Percentiles rank a stretch among this genome's conserved stretches.
These are phyloP conservation scores for Neodiprion virginianus DNA, from an alignment of 1,140 invertebrate species.

Conservation along the genomic window DNA sequence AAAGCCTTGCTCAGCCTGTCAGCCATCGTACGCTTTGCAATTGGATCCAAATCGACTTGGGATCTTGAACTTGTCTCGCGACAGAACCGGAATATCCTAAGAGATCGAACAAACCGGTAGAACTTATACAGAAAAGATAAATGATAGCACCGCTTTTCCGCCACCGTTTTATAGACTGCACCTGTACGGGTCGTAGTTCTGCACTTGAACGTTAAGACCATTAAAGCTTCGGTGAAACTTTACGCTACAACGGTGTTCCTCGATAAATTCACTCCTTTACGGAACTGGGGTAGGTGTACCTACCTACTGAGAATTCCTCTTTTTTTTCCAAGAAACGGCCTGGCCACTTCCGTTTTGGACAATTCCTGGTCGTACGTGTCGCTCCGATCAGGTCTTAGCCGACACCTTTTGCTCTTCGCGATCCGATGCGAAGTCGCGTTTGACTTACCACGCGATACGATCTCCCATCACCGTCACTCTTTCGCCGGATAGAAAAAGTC, in stretches of 20 bases:
- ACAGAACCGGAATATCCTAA: too few species aligned
- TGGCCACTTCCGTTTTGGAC: background rate
- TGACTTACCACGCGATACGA: background rate
- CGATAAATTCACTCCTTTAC: background rate
- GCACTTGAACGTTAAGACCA: background rate
- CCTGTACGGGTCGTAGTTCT: background rate
- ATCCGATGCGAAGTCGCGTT: background rate
- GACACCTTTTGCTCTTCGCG: too few species aligned
- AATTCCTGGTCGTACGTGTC: background rate
- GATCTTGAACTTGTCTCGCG: too few species aligned
- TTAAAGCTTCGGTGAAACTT: constrained; percentile 1
- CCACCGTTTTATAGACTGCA: too few species aligned
- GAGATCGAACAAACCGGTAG: too few species aligned
- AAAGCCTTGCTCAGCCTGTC: too few species aligned
- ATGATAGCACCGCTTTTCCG: too few species aligned
- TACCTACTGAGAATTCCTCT: background rate
- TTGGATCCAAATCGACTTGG: too few species aligned
- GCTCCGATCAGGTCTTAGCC: too few species aligned
- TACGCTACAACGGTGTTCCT: background rate
- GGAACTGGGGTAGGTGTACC: background rate
- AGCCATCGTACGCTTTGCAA: too few species aligned
- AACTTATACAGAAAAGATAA: too few species aligned
- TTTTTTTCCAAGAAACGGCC: background rate
- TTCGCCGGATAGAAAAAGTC: background rate
- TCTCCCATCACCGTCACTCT: background rate